These are phyloP conservation scores for Limosa lapponica DNA, from an alignment of 2,797 vertebrate species.

Conservation along the genomic window DNA sequence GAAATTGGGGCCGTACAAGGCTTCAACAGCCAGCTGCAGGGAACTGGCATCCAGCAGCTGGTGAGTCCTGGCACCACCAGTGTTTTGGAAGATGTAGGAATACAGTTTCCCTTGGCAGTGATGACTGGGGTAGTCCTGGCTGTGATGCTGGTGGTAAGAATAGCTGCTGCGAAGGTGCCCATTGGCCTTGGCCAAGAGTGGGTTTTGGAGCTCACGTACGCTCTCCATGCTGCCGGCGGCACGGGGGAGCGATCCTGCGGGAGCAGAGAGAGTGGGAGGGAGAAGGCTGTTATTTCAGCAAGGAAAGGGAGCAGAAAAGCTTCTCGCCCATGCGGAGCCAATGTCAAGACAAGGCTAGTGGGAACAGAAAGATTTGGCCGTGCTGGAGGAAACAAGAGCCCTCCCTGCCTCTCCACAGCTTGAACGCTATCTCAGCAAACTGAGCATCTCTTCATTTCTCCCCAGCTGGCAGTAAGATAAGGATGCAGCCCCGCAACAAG, in stretches of 20 bases:
- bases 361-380: not conserved
- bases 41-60: conserved; percentile 92
- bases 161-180: conserved; percentile 82
- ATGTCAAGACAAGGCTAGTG: not conserved
- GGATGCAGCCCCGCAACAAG: not conserved
- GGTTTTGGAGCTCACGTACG: conserved; percentile 89
- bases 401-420: not conserved
- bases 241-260: not conserved
- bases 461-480: conserved; percentile 33
- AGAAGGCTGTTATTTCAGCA: not conserved
- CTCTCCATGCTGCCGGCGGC: conserved; percentile 83
- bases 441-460: conserved; percentile 12
- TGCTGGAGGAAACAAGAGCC: not conserved
- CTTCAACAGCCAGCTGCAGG: conserved; percentile 90
- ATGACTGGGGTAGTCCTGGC: conserved; percentile 80
- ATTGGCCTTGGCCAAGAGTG: conserved; percentile 83
- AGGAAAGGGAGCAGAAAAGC: not conserved
- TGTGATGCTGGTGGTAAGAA: conserved; percentile 81
- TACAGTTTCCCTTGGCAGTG: conserved; percentile 87
- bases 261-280: not conserved
- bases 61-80: conserved; percentile 82
- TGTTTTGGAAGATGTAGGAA: conserved; percentile 85
- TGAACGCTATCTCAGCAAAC: not conserved
- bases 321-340: not conserved
- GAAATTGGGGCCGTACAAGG: conserved; percentile 88